Base-by-base conservation (phyloP, 1,140 invertebrate genomes). In the Atta colombica region DNA sequence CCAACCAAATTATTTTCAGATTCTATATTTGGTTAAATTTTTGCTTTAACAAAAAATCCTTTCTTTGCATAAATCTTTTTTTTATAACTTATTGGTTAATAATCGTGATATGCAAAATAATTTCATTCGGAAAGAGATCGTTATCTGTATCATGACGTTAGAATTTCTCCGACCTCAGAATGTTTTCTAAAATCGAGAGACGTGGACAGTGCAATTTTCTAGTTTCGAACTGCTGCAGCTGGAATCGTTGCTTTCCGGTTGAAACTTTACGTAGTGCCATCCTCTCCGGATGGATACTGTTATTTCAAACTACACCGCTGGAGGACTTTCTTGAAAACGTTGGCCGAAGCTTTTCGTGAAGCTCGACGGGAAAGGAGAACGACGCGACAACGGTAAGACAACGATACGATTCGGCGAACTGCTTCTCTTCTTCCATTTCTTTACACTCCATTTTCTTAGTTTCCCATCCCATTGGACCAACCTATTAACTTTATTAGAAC, bases 401-500 rank as follows among this genome's bases (percentile, higher is more conserved):
- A 61, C 61, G 49, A 39, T 51, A 25, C 53, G 85, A 82, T 72
- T 82, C 55, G 77, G 45, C 61, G 8, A 35, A 65, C 45, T 80
- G 66, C 16, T 61, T 72, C 68, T 61, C 21, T 87, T 74, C 68
- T 82, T 84, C 49, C 51, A 58, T 82, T 71, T 61, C 66, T 82
- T 82, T 65, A 78, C 65, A 74, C 66, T 74, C 6, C 77, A 71
- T 63, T 82, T 82, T 12, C 74, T 55, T 66, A 87, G 66, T 74
- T 82, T 82, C 78, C 77, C 49, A 82, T 82, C 68, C 74, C 55
- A 65, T 84, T 74, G 77, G 68, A 74, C 35, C 60, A 71, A 82
- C 78, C 77, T 87, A 82, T 87, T 87, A 87, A 82, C 78, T 81
- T 82, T 87, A 87, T 87, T 87, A 87, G 81, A 87, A 74, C 45